A percentile compares a stretch with the other conserved stretches of the same genome.
These are phyloP conservation scores for Hyperoplus lanceolatus DNA, from an alignment of 2,797 vertebrate species.

Conservation along the genomic window DNA sequence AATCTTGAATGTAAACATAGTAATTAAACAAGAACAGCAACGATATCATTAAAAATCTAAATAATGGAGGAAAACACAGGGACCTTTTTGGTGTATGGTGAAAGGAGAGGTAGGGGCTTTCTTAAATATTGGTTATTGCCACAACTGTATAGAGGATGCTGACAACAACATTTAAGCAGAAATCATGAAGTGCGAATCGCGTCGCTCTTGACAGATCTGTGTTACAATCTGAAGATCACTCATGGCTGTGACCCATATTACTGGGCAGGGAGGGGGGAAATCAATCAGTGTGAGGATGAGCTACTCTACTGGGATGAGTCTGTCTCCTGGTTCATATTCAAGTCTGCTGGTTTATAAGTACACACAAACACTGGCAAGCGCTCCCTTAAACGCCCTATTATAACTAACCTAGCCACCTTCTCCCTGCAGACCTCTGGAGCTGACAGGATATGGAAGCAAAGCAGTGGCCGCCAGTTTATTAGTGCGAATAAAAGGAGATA, in stretches of 20 bases:
- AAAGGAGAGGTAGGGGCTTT: not conserved
- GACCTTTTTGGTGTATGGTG: not conserved
- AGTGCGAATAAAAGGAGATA: conserved; percentile 35
- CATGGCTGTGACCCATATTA: conserved; percentile 68
- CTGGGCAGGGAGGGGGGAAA: conserved; percentile 29
- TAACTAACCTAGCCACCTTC: conserved; percentile 46
- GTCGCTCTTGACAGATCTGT: conserved; percentile 47
- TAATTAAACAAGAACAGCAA: not conserved
- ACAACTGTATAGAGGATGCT: not conserved
- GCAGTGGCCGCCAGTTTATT: conserved; percentile 43
- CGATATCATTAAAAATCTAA: not conserved
- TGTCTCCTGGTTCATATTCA: conserved; percentile 65
- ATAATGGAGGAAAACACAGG: no score
- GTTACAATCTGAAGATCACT: conserved; percentile 46
- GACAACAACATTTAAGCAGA: conserved; percentile 12
- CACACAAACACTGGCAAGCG: conserved; percentile 44
- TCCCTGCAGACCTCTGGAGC: conserved; percentile 40
- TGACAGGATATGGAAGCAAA: conserved; percentile 50
- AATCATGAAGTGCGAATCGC: conserved; percentile 25
- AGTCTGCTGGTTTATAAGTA: conserved; percentile 50
- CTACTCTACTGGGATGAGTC: conserved; percentile 58
- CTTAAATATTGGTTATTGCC: not conserved
- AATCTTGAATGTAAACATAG: not conserved
- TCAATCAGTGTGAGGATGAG: conserved; percentile 70
- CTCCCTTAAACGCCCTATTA: conserved; percentile 44